phyloP scores from a whole-genome alignment of 1,140 invertebrate genomes.

The Rhopalosiphum padi region DNA sequence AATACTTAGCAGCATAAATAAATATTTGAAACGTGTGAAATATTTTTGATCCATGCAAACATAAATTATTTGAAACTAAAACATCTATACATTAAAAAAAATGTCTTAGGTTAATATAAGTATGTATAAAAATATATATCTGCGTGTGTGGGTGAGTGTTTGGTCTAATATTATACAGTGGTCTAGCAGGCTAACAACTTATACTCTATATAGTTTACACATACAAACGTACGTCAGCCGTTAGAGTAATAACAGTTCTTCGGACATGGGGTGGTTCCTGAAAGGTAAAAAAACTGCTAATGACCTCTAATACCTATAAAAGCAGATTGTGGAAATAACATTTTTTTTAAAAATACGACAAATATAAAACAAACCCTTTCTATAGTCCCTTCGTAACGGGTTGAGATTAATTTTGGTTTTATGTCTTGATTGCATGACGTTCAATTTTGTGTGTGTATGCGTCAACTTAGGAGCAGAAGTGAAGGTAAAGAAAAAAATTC shows the following conservation, averaged over 20 bases:
- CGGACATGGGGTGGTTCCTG: not conserved
- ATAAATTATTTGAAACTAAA: too few species aligned
- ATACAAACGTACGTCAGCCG: not conserved
- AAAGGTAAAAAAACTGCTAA: slow-evolving; percentile 34
- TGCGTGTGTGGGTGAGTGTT: not conserved
- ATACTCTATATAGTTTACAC: not conserved
- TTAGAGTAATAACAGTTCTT: slow-evolving; percentile 16
- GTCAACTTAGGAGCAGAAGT: not conserved
- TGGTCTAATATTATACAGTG: not conserved
- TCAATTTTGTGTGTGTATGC: not conserved
- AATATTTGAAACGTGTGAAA: too few species aligned
- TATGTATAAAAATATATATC: not conserved
- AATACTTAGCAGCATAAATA: too few species aligned
- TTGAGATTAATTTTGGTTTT: slow-evolving; percentile 56
- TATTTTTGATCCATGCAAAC: too few species aligned
- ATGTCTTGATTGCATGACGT: slow-evolving; percentile 57
- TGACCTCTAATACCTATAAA: slow-evolving; percentile 41
- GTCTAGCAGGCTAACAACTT: not conserved
- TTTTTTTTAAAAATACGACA: not conserved
- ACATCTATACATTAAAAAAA: too few species aligned
- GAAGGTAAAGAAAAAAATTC: slow-evolving; percentile 22
- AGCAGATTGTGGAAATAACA: slow-evolving; percentile 29
- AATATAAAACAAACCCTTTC: slow-evolving; percentile 34
- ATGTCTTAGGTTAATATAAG: not conserved
- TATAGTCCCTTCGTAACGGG: slow-evolving; percentile 31